phyloP scores from a whole-genome alignment of 2,113 vertebrate genomes.

The Uropsilus gracilis region DNA sequence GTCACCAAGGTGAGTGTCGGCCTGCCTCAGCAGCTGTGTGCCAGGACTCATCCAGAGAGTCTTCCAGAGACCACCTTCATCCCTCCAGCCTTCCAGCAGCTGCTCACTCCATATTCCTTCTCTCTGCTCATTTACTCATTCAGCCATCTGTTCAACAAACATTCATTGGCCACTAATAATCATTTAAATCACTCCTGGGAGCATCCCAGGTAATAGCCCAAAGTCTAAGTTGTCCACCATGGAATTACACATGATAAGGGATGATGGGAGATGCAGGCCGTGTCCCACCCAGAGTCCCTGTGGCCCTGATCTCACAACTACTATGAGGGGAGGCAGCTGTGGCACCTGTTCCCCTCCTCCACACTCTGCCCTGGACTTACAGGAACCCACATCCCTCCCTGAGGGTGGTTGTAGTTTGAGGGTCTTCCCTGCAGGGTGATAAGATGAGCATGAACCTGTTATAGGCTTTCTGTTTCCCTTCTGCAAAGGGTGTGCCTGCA shows the following conservation, averaged over 20 bases:
- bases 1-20: constrained; percentile 90
- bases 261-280: neutral
- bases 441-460: neutral
- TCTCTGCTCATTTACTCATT: neutral
- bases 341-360: neutral
- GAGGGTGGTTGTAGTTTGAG: neutral
- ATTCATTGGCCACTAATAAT: neutral
- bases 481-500: neutral
- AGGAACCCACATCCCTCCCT: neutral
- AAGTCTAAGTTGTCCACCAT: neutral
- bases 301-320: neutral
- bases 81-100: neutral
- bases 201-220: neutral
- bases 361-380: neutral
- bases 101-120: too few relatives aligned
- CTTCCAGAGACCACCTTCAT: neutral
- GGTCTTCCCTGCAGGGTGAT: too few relatives aligned
- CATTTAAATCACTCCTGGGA: neutral
- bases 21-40: neutral
- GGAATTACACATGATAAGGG: neutral
- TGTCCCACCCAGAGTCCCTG: neutral
- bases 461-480: neutral
- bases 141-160: neutral
- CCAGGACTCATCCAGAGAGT: neutral
- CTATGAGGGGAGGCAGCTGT: neutral